Evolutionary conservation across 2,113 vertebrate species (phyloP), one percentile per base, ranked within the genome.

Genomic region (Lota lota): DNA sequence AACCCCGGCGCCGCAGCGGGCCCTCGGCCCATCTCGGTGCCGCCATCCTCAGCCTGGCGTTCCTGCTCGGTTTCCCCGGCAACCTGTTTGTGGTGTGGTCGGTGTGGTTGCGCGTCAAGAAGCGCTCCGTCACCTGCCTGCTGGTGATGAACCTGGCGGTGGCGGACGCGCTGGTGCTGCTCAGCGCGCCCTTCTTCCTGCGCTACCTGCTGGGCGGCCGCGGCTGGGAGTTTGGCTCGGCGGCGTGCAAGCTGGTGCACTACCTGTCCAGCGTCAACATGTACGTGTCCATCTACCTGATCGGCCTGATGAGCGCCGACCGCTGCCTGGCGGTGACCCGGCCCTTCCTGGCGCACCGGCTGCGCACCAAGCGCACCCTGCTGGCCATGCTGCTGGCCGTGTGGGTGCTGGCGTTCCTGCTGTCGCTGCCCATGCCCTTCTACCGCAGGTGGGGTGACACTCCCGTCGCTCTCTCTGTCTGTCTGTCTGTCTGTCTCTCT

Each of bases 241-340:
- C 57, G 0, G 79, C 89, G 16, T 97, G 95, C 81, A 96, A 95
- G 73, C 88, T 79, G 4, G 85, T 95, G 67, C 93, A 95, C 74
- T 97, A 96, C 75, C 70, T 94, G 68, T 95, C 91, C 2, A 90
- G 66, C 0, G 91, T 95, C 72, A 95, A 95, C 84, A 97, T 96
- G 95, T 95, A 94, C 7, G 92, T 93, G 75, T 96, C 95, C 77
- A 94, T 97, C 70, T 93, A 95, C 85, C 91, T 96, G 75, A 95
- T 95, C 83, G 87, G 85, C 57, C 85, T 95, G 86, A 95, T 96
- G 92, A 96, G 95, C 72, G 79, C 93, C 82, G 94, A 97, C 86
- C 94, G 95, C 71, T 95, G 93, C 88, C 74, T 96, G 54, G 95
- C 95, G 0, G 93, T 95, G 56, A 84, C 83, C 0, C 88, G 84